Conservation (phyloP, 1,140 invertebrate species). For the Stenopsyche tienmushanensis region DNA sequence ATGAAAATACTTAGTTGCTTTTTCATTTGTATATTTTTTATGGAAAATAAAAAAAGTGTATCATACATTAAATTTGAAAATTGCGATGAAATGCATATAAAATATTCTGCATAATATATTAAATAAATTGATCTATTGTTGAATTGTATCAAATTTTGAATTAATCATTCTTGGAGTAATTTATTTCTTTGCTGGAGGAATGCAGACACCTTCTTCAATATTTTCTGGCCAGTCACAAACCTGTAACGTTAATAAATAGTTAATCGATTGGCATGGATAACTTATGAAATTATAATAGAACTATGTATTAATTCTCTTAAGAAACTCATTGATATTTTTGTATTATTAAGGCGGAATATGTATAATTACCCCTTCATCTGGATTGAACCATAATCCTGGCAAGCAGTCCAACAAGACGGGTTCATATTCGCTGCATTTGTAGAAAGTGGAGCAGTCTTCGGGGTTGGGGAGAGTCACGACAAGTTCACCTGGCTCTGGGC, state of each 20-base stretch:
- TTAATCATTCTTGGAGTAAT: no score
- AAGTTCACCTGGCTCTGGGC: background rate
- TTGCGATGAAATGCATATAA: no score
- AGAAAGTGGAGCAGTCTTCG: conserved; percentile 30
- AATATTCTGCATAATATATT: no score
- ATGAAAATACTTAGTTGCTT: no score
- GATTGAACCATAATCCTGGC: background rate
- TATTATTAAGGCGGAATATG: background rate
- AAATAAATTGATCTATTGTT: no score
- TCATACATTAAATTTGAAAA: no score
- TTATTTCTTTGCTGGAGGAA: conserved; percentile 15
- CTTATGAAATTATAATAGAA: background rate
- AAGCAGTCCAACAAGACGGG: background rate
- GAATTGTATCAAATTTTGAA: no score
- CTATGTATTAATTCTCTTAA: no score
- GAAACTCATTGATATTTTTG: background rate
- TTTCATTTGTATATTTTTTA: no score
- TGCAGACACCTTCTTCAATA: conserved; percentile 25
- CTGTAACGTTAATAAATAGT: conserved; percentile 12
- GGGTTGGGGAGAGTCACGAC: conserved; percentile 13
- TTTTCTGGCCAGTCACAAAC: conserved; percentile 27
- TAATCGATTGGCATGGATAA: background rate
- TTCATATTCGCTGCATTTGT: background rate
- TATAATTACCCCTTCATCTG: background rate
- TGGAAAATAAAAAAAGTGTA: no score